Evolutionary conservation across 2,113 vertebrate species (phyloP), one percentile per base, ranked within the genome.

Genomic region (Hystrix cristata): DNA sequence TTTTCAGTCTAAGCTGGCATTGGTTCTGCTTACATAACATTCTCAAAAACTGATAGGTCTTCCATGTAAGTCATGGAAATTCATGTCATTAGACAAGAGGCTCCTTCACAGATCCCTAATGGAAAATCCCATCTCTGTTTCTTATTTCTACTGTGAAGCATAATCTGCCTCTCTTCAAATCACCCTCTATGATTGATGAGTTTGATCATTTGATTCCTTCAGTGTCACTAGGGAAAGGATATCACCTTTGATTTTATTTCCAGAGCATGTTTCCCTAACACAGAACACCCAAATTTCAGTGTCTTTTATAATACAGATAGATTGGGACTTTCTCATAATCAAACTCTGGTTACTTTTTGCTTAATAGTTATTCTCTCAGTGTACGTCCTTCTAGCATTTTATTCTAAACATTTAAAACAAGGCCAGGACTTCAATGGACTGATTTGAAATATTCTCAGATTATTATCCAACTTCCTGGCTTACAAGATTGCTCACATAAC

Each of bases 331-430:
- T 53, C 43, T 60, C 21, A 43, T 72, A 27, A 88, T 72, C 57
- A 93, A 65, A 60, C 31, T 21, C 69, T 93, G 16, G 29, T 38
- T 96, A 14, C 23, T 94, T 64, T 95, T 57, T 92, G 48, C 18
- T 81, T 95, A 97, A 80, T 16, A 92, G 15, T 34, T 64, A 34
- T 87, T 59, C n/a, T 48, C 46, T 94, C 53, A 92, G 31, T 94
- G 55, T 76, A 62, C 76, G 65, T 62, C 21, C 55, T 72, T 78
- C 59, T 71, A 78, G 3, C 34, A 82, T 78, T 86, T 86, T 43
- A 57, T 21, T 76, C 12, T 74, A 78, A 65, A n/a, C 31, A 76
- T 72, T 29, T 31, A 7, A 87, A 65, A 21, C 57, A 74, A 83
- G 43, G 19, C 9, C 13, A 57, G 18, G 25, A 8, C 65, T 95